These are phyloP conservation scores for Exephanes ischioxanthus DNA, from an alignment of 2,888 invertebrate species.

Conservation along the genomic window DNA sequence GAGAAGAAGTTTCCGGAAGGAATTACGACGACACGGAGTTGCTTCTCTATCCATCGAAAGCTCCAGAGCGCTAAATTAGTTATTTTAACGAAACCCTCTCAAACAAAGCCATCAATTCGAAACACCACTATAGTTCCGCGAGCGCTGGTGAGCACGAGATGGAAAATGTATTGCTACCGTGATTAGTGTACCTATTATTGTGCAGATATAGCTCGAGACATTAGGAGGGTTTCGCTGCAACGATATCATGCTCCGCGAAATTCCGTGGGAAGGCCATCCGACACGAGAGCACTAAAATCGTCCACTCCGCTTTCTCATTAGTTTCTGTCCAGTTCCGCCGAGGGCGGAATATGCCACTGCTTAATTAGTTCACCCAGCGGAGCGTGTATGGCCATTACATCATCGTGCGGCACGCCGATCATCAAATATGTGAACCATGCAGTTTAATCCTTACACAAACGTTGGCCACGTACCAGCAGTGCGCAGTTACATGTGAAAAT, in stretches of 20 bases:
- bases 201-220: not conserved
- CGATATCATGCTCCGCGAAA: conserved; percentile 1
- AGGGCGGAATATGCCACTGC: conserved; percentile 9
- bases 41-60: not conserved
- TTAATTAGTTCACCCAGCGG: conserved; percentile 23
- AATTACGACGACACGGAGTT: not conserved
- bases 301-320: conserved; percentile 20
- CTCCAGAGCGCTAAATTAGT: not conserved
- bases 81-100: not conserved
- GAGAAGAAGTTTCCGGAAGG: not conserved
- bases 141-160: not conserved
- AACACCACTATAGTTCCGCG: not conserved
- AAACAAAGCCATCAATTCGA: not conserved
- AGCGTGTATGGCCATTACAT: not conserved
- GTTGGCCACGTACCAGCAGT: not conserved
- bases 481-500: not conserved
- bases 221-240: not conserved
- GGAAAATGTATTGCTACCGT: conserved; percentile 5
- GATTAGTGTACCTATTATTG: conserved; percentile 3
- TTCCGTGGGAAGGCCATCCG: conserved; percentile 12
- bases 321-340: not conserved
- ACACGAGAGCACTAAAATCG: conserved; percentile 6
- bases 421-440: not conserved
- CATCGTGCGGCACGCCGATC: not conserved
- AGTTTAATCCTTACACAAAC: not conserved